Percentiles rank a stretch among this genome's conserved stretches.
These are phyloP conservation scores for Myotis lucifugus DNA, from an alignment of 2,113 vertebrate species.

Conservation along the genomic window DNA sequence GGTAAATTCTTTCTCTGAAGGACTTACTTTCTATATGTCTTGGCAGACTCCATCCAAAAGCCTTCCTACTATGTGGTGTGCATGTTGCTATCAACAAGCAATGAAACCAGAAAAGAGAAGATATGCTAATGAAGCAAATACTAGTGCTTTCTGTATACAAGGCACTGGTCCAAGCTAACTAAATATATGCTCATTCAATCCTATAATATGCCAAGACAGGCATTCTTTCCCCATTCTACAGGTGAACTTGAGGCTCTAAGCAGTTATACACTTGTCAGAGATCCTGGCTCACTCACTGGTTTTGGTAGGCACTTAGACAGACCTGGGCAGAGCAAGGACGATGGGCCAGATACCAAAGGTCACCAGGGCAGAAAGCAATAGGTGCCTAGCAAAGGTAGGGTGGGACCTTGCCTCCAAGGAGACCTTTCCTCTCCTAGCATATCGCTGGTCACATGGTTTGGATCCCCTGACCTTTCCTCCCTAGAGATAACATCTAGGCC, in stretches of 20 bases:
- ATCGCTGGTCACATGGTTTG: no score
- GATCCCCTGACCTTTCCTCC: no score
- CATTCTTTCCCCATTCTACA: background rate
- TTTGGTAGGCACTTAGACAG: background rate
- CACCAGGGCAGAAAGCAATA: no score
- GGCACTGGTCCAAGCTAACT: background rate
- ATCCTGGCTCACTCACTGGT: background rate
- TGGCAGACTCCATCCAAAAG: background rate
- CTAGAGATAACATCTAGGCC: no score
- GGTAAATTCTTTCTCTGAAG: conserved; percentile 2
- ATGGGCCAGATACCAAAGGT: no score
- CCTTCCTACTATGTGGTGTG: background rate
- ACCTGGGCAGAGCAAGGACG: no score
- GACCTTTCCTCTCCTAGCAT: no score
- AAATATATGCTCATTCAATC: no score
- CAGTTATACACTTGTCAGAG: background rate
- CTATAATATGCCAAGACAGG: background rate
- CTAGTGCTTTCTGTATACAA: background rate
- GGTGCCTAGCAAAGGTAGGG: no score
- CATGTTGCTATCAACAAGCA: background rate
- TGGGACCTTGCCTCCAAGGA: no score
- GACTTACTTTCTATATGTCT: background rate
- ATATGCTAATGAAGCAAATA: background rate
- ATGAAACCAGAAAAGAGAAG: background rate
- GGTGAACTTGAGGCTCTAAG: background rate